Conservation (phyloP, 1,140 invertebrate species). For the Papilio helenus region DNA sequence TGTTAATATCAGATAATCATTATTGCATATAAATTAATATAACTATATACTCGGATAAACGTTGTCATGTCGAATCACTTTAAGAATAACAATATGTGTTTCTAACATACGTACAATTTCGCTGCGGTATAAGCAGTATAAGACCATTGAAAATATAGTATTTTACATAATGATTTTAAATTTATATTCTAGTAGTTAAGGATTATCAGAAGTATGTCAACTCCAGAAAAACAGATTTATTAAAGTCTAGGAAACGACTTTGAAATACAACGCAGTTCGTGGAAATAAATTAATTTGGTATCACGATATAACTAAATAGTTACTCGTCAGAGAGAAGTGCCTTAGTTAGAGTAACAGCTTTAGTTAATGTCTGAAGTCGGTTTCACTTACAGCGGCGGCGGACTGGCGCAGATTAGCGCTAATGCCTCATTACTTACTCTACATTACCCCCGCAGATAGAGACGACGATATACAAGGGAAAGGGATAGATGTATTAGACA, state of each 20-base stretch:
- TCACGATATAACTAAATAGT: not conserved
- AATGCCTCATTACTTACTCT: constrained; percentile 27
- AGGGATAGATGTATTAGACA: not conserved
- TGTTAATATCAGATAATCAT: too few species aligned
- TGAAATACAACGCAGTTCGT: not conserved
- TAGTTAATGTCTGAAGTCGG: constrained; percentile 8
- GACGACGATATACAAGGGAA: not conserved
- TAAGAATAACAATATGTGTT: too few species aligned
- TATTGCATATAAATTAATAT: too few species aligned
- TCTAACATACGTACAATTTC: too few species aligned
- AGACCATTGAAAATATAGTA: too few species aligned
- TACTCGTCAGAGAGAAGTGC: not conserved
- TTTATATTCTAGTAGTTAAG: too few species aligned
- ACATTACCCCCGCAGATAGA: not conserved
- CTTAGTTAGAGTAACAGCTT: constrained; percentile 7
- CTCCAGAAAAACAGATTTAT: too few species aligned
- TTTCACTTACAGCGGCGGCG: constrained; percentile 16
- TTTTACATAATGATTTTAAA: too few species aligned
- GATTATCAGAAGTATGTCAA: too few species aligned
- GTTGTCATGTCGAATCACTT: too few species aligned
- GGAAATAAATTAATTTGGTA: not conserved
- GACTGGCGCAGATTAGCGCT: constrained; percentile 5
- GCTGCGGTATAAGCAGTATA: too few species aligned
- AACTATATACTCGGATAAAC: too few species aligned
- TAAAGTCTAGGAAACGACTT: not conserved